phyloP scores from a whole-genome alignment of 2,797 vertebrate genomes.

The Columba guinea region DNA sequence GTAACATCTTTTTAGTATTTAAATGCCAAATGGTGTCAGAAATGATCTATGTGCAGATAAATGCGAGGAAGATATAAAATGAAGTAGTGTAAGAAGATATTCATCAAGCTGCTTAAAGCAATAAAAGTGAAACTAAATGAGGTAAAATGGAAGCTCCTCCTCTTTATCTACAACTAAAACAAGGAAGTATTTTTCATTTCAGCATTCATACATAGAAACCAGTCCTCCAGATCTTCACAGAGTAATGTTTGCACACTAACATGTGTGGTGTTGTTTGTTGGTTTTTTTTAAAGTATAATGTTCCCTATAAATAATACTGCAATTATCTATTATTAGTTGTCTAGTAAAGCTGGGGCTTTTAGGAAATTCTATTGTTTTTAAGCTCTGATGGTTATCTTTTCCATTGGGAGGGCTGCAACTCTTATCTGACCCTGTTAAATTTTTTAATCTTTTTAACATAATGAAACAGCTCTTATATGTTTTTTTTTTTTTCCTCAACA shows the following conservation, averaged over 20 bases:
- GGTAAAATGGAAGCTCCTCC: background rate
- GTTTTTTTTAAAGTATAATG: background rate
- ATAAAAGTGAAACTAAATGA: background rate
- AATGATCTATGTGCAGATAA: background rate
- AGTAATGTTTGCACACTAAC: background rate
- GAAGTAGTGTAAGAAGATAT: background rate
- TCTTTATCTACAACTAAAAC: background rate
- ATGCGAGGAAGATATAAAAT: background rate
- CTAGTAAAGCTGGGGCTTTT: background rate
- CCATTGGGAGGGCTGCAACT: background rate
- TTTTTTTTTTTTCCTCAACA: slow-evolving; percentile 59
- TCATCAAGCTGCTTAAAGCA: background rate
- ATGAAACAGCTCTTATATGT: background rate
- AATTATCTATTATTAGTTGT: background rate
- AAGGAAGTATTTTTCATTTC: background rate
- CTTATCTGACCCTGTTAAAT: background rate
- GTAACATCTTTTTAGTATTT: background rate
- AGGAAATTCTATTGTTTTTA: background rate
- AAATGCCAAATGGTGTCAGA: background rate
- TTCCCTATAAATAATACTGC: background rate
- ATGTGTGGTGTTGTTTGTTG: no score
- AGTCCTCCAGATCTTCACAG: background rate
- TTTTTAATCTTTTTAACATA: background rate
- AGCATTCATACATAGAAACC: background rate
- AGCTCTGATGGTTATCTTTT: background rate